Evolutionary conservation across 2,888 invertebrate species (phyloP), one percentile per base, ranked within the genome.

Genomic region (Aspidapion aeneum): DNA sequence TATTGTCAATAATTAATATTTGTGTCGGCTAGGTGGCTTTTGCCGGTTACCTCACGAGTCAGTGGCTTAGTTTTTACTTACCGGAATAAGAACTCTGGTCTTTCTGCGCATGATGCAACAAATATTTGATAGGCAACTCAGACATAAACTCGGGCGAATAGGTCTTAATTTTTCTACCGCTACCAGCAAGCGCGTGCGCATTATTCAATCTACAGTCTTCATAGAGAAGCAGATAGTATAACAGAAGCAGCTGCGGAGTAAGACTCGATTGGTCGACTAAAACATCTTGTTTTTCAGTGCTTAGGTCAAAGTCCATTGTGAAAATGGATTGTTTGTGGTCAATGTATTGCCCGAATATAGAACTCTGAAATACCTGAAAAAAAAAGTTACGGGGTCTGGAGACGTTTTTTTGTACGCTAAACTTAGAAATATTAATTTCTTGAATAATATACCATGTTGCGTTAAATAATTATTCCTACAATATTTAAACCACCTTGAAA

Each of bases 201-300:
- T 90, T 91, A 9, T 86, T 84, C 64, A 96, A 80, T 63, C 96
- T 85, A 0, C 91, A 90, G 77, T 97, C 97, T 80, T 98, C 96
- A 79, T 97, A 98, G 20, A 95, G 81, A 48, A 98, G 82, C 7
- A 98, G 83, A 78, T 98, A 98, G 78, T 97, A 98, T 48, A 98
- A 83, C 51, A 98, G 83, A 9, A 98, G 81, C 22, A 98, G 81
- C 76, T 98, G 97, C 0, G 96, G 90, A 0, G 95, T 92, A 58
- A 96, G 81, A 60, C 88, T 88, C 0, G 85, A 87, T 74, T 84
- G 88, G 66, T 85, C 85, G 55, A 84, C 84, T 68, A 83, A 81
- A 2, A 85, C 80, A 48, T 67, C 65, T 62, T 82, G 79, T 60
- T 81, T 76, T 56, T 84, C 81, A 1, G 69, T 67, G 21, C 63